Evolutionary conservation across 2,113 vertebrate genomes (phyloP), one percentile per base, ranked within the genome.

Genomic region (Geococcyx californianus): DNA sequence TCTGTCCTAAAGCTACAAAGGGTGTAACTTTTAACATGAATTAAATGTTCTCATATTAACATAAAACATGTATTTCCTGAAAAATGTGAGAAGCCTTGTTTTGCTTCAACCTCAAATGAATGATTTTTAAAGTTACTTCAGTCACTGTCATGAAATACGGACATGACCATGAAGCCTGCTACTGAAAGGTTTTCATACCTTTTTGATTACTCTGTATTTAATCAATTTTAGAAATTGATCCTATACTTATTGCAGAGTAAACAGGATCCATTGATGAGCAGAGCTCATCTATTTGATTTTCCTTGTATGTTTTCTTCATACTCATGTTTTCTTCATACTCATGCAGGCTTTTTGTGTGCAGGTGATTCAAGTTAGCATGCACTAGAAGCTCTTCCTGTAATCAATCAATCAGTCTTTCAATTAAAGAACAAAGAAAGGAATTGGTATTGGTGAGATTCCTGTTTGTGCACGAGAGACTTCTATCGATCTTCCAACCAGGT

Each of bases 321-420:
- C 17, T 17, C 21, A 1, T 33, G n/a, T 47, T 75, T 56, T 26
- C n/a, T n/a, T n/a, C n/a, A n/a, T n/a, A n/a, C n/a, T n/a, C n/a
- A n/a, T n/a, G 20, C 54, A 80, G 34, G 10, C 33, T 59, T 72
- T 87, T 55, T 56, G 52, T 55, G 63, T 78, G 51, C 51, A 86
- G 72, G 49, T 74, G 74, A 56, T 33, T 64, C 68, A 84, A 67
- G 64, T 86, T 42, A 77, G 60, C 64, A 44, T 45, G 40, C 68
- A 52, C 52, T 74, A 17, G 5, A 36, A 94, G 49, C 55, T 85
- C 72, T 84, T 94, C 88, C 85, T 89, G 68, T 78, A 86, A 94
- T 66, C 79, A 80, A 11, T 95, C 56, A 55, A 64, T 90, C 60
- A 63, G 63, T 67, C 76, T 92, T 93, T 94, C 93, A 95, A 7